Percentiles rank a stretch among this genome's conserved stretches.
phyloP scores from a whole-genome alignment of 1,140 invertebrate genomes.

The Manduca sexta region DNA sequence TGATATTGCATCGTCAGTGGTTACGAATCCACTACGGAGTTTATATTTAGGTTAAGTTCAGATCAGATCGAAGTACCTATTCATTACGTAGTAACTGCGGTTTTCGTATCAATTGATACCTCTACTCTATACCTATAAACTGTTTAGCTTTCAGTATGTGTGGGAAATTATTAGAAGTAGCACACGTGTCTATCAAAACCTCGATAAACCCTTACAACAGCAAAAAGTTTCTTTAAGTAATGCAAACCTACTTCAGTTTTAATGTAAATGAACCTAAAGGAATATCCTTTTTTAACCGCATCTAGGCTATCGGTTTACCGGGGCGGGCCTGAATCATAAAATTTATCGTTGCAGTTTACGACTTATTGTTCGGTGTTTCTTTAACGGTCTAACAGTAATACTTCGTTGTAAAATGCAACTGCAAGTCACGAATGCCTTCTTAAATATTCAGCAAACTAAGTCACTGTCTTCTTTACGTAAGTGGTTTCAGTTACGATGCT shows the following conservation, averaged over 20 bases:
- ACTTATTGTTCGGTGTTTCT: slow-evolving; percentile 42
- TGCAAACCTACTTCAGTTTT: too few species aligned
- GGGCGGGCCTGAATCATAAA: slow-evolving; percentile 37
- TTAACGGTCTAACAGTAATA: slow-evolving; percentile 10
- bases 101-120: too few species aligned
- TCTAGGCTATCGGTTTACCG: slow-evolving; percentile 51
- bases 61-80: too few species aligned
- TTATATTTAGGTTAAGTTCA: too few species aligned
- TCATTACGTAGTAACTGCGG: too few species aligned
- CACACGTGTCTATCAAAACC: too few species aligned
- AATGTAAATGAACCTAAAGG: background rate
- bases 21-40: too few species aligned
- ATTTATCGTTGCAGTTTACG: slow-evolving; percentile 54
- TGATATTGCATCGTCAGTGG: too few species aligned
- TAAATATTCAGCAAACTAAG: slow-evolving; percentile 4
- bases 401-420: slow-evolving; percentile 11
- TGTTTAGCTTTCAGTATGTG: too few species aligned
- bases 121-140: background rate
- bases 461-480: background rate
- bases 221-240: too few species aligned
- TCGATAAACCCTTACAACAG: too few species aligned
- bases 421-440: slow-evolving; percentile 15
- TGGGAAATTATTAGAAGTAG: too few species aligned
- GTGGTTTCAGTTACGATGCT: background rate
- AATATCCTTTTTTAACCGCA: slow-evolving; percentile 11